Base-by-base conservation (phyloP, 2,888 invertebrate species). In the Leistus spinibarbis region DNA sequence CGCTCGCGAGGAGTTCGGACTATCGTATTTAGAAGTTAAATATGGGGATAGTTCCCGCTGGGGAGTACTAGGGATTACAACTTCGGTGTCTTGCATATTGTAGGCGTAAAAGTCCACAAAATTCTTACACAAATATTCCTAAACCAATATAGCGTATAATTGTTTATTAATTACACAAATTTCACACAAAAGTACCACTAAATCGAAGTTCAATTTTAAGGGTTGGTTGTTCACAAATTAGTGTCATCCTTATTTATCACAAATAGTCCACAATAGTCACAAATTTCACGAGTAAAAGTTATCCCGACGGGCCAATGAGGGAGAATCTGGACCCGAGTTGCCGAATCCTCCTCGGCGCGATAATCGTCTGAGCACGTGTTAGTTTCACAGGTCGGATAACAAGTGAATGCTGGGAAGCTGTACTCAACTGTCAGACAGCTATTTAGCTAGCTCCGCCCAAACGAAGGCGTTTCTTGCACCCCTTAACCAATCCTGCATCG, bases 41-140 rank as follows among this genome's bases (percentile, higher is more conserved):
- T 77, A 77, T 1, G 77, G 77, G 24, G 86, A 85, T 85, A 86
- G 85, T 65, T 83, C 83, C 69, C 65, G 69, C 76, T 79, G 78
- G 19, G 77, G 77, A 76, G 80, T 80, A 70, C 80, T 81, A 67
- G 82, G 81, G 22, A 83, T 81, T 54, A 80, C 76, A 17, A 80
- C 79, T 76, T 83, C 84, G 70, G 84, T 84, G 81, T 86, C 86
- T 84, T 86, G 86, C 86, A 86, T 85, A n/a, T 78, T 81, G 60
- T 81, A 71, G 24, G 62, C 74, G n/a, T 27, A 64, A 24, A 24
- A 24, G 40, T 40, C 40, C 40, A 40, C 13, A 7, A 24, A 7
- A 24, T 24, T 24, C 7, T 24, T 3, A 24, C 24, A 4, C 40
- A 2, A 5, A 57, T 57, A 57, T 57, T 19, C 57, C 3, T 40